Percentiles rank a stretch among this genome's conserved stretches.
These are phyloP conservation scores for Jaculus jaculus DNA, from an alignment of 2,113 vertebrate species.

Conservation along the genomic window DNA sequence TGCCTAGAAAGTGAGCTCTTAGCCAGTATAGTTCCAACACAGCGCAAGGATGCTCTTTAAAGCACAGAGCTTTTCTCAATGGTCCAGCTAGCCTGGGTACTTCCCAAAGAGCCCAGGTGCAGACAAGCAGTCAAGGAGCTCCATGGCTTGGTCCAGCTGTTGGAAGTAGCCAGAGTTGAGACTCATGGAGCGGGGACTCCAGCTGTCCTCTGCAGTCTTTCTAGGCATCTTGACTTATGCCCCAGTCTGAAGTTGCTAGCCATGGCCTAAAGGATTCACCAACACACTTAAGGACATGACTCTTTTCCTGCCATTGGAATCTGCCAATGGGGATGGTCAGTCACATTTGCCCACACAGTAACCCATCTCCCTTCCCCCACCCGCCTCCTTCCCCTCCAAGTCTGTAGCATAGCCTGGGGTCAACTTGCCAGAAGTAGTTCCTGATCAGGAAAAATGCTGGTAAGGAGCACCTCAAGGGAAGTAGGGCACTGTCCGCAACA, in stretches of 20 bases:
- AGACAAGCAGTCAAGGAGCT: neutral
- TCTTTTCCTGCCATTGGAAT: conserved; percentile 29
- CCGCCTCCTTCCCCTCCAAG: neutral
- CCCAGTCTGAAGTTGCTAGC: conserved; percentile 36
- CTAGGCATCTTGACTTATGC: neutral
- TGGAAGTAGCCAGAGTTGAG: conserved; percentile 2
- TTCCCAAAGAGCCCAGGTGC: neutral
- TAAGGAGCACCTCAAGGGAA: neutral
- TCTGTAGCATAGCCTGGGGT: neutral
- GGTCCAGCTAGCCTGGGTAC: neutral
- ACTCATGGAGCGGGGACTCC: neutral
- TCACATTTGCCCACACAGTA: neutral
- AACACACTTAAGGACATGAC: conserved; percentile 35
- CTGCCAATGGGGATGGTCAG: neutral
- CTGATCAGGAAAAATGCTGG: neutral
- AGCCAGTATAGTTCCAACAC: conserved; percentile 79
- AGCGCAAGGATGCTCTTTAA: conserved; percentile 71
- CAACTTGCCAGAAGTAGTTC: neutral
- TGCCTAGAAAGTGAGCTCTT: conserved; percentile 80
- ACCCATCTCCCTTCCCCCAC: neutral
- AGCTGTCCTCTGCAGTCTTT: conserved; percentile 43
- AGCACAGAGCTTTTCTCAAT: conserved; percentile 61
- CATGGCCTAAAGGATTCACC: conserved; percentile 45
- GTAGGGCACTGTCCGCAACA: neutral
- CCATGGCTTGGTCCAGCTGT: fast-evolving